Evolutionary conservation across 2,888 invertebrate genomes (phyloP).

Genomic region (Timema cristinae): DNA sequence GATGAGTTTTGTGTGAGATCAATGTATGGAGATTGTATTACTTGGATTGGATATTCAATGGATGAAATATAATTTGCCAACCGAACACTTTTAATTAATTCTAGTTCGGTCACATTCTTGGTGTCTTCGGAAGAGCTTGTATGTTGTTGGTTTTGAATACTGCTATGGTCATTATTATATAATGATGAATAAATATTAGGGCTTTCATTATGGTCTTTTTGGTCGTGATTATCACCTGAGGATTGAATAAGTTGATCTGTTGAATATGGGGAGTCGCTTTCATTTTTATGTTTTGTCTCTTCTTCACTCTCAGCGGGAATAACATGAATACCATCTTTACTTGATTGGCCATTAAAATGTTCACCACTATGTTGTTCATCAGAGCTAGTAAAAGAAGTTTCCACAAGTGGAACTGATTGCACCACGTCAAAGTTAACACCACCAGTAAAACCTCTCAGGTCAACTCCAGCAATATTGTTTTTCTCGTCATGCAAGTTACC

Average conservation of each 20-base stretch:
- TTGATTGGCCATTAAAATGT: no score
- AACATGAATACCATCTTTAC: no score
- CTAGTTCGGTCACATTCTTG: conserved; percentile 42
- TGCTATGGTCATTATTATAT: no score
- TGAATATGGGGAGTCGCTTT: not conserved
- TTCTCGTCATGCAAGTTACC: no score
- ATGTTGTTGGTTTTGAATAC: no score
- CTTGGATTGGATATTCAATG: conserved; percentile 66
- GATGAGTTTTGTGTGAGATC: conserved; percentile 49
- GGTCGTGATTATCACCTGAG: no score
- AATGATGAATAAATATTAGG: no score
- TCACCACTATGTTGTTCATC: no score
- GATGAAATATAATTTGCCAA: conserved; percentile 65
- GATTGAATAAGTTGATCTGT: conserved; percentile 10
- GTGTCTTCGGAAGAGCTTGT: no score
- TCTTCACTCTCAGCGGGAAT: no score
- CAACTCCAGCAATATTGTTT: not conserved
- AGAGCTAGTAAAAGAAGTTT: conserved; percentile 11
- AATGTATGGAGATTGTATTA: conserved; percentile 65
- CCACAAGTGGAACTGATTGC: conserved; percentile 15
- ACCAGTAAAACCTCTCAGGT: not conserved
- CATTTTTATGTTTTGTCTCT: not conserved
- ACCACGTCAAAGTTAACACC: conserved; percentile 15
- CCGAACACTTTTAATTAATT: conserved; percentile 61
- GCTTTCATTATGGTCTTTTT: no score